These are phyloP conservation scores for Drosophila meridiana DNA, from an alignment of 2,888 invertebrate species.

Conservation along the genomic window DNA sequence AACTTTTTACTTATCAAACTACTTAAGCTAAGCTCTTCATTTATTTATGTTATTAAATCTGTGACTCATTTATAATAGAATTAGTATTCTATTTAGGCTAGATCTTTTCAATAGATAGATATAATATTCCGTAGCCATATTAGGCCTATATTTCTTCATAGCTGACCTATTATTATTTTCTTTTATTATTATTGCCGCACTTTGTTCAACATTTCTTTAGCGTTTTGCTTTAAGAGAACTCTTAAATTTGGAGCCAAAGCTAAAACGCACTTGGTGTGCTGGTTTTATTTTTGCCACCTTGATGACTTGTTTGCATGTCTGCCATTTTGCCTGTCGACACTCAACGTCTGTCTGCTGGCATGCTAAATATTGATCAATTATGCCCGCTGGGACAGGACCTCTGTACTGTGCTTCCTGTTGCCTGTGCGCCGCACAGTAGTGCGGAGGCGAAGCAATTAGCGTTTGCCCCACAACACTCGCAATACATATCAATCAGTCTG, in stretches of 20 bases:
- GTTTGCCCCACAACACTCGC: conserved; percentile 31
- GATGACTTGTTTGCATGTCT: conserved; percentile 72
- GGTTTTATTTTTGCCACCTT: conserved; percentile 24
- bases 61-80: not conserved
- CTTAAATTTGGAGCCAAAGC: conserved; percentile 1
- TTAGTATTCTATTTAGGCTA: not conserved
- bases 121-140: not conserved
- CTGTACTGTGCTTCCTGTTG: not conserved
- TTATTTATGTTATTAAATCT: no score
- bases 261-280: not conserved
- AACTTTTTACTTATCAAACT: not conserved
- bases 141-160: not conserved
- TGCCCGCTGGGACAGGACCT: conserved; percentile 21
- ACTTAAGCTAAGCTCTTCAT: not conserved
- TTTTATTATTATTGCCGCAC: not conserved
- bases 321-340: conserved; percentile 66
- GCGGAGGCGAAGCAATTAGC: conserved; percentile 35
- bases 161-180: not conserved
- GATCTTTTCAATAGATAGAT: not conserved
- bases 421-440: not conserved
- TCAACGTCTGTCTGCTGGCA: conserved; percentile 50
- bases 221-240: not conserved
- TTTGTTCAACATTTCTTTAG: not conserved
- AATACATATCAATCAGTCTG: conserved; percentile 42
- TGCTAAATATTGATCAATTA: conserved; percentile 74